A percentile compares a stretch with the other conserved stretches of the same genome.
These are phyloP conservation scores for Centroberyx gerrardi DNA, from an alignment of 2,797 vertebrate species.

Conservation along the genomic window DNA sequence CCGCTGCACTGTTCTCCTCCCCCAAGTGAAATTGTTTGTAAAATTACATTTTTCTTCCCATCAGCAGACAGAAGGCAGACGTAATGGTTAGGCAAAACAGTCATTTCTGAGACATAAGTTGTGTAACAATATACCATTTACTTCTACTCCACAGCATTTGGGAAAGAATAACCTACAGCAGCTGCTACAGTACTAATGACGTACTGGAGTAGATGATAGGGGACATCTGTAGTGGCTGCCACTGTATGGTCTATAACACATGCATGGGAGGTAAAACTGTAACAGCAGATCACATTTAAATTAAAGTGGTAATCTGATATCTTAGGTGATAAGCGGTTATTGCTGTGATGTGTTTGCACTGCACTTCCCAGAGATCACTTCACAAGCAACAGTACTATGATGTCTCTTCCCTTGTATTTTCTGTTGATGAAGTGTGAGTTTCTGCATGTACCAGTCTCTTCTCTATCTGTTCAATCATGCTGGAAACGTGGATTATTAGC, in stretches of 20 bases:
- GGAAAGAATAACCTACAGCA: neutral
- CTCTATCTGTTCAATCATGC: too few species aligned
- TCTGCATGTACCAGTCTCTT: too few species aligned
- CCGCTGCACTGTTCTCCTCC: neutral
- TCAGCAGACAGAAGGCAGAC: neutral
- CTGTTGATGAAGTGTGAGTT: too few species aligned
- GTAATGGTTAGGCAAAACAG: too few species aligned
- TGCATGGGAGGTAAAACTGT: neutral
- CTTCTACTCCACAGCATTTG: neutral
- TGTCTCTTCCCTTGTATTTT: too few species aligned
- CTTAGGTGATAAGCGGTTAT: too few species aligned
- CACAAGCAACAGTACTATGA: too few species aligned
- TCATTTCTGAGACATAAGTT: neutral
- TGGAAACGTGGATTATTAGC: too few species aligned
- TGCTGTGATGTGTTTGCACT: too few species aligned
- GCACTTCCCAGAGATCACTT: too few species aligned
- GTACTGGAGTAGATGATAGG: neutral
- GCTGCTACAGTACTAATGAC: neutral
- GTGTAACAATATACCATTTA: constrained; percentile 7
- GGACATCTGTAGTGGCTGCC: neutral
- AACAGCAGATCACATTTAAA: neutral
- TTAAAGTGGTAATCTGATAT: neutral
- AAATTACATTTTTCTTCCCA: neutral
- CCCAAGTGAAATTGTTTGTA: neutral
- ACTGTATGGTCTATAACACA: neutral